Evolutionary conservation across 2,113 vertebrate species (phyloP), one percentile per base, ranked within the genome.

Genomic region (Tor tambroides): DNA sequence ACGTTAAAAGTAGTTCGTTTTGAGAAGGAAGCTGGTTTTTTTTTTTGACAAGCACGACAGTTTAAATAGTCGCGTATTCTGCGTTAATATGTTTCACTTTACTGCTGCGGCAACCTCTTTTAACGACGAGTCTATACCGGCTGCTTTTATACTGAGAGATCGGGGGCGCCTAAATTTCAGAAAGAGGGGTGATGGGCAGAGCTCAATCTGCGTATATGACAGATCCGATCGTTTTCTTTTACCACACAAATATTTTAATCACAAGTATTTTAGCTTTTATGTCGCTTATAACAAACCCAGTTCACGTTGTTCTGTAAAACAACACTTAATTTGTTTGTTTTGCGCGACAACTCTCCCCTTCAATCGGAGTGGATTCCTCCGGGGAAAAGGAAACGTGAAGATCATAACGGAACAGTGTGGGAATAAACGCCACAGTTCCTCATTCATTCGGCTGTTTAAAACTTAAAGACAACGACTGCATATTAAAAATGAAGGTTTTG

Each of bases 341-440:
- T 41, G 6, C 14, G 19, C 17, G n/a, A 15, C n/a, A 21, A 2
- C 3, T 2, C n/a, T 2, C 35, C 46, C 59, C 71, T 4, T 43
- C 3, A 17, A 3, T 12, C 9, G 10, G 1, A 78, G 15, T 86
- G 63, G 79, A 86, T 30, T 88, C 14, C 35, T 38, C 87, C 72
- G 59, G 28, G n/a, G 43, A 69, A 65, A 88, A 65, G 26, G 79
- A 71, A 86, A 80, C 63, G 72, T 51, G 77, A 80, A 71, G 38
- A 59, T 80, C 46, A 46, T 61, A 86, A 82, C 80, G 61, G 84
- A 88, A 61, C 87, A 21, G 32, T 67, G 6, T 32, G 19, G 74
- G 2, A 69, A 46, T 69, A 7, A 43, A n/a, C 32, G 6, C 65
- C 4, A 43, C 14, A 5, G 32, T 23, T 46, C 11, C 26, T 65